Evolutionary conservation across 1,140 invertebrate genomes (phyloP), one percentile per base, ranked within the genome.

Genomic region (Drosophila subpulchrella): DNA sequence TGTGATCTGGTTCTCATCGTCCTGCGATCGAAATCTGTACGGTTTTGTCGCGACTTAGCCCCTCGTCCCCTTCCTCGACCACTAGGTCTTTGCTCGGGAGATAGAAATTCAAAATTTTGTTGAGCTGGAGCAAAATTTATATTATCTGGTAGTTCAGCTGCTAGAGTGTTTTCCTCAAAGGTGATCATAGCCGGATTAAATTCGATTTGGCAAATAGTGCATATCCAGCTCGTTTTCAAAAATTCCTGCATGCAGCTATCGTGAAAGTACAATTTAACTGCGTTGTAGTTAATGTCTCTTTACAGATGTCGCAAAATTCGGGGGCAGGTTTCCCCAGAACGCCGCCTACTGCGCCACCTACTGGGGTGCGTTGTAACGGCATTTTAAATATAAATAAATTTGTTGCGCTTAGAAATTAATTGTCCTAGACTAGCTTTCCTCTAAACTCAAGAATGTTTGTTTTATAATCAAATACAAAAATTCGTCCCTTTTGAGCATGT

Each of bases 341-440:
- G 12, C 44, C 44, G 44, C 39, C 39, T 41, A 41, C 39, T 41
- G 39, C 39, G n/a, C 39, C n/a, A 41, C 39, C 39, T 41, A 15
- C 39, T 41, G 39, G 39, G 13, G 39, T 41, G 39, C 20, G 44
- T 47, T 47, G 20, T 47, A 47, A 12, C 17, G 44, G 44, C 44
- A 47, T 47, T 47, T 47, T 24, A 47, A 47, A 47, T 20, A 47
- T 24, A 41, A n/a, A 47, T 47, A 47, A 47, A 24, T 47, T 47
- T 47, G 30, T 47, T 47, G 44, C 17, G 44, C 24, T 24, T 47
- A 47, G 10, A 47, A 47, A 24, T 47, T 24, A 20, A 24, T 20
- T 20, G 44, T 47, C 24, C 17, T 24, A 11, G 13, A 47, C 44
- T 20, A 47, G 13, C 11, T 47, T 24, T 24, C 6, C 5, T 24